These are phyloP conservation scores for Emydoidea blandingii DNA, from an alignment of 2,797 vertebrate genomes.

Conservation along the genomic window DNA sequence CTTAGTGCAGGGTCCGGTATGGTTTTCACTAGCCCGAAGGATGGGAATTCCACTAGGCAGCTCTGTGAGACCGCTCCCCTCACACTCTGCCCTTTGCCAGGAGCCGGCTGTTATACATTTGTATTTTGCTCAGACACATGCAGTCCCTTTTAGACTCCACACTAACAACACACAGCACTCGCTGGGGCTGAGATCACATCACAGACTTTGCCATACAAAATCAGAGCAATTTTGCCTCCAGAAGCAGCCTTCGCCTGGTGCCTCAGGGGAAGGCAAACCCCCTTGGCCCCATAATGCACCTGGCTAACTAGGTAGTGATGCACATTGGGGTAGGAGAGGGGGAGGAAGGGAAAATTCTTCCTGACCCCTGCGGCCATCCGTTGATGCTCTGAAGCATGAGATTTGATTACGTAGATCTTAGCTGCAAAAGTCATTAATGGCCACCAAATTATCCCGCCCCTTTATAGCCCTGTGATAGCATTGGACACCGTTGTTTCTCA, in stretches of 20 bases:
- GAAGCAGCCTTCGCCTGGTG: not conserved
- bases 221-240: not conserved
- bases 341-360: not conserved
- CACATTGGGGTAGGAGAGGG: not conserved
- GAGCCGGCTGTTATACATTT: accelerated
- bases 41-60: not conserved
- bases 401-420: not conserved
- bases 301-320: not conserved
- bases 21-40: not conserved
- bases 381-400: not conserved
- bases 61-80: not conserved
- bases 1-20: not conserved
- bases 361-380: not conserved
- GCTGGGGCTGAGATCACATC: accelerated
- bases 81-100: accelerated
- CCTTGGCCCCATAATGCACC: accelerated
- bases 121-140: accelerated
- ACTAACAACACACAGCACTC: not conserved
- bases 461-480: not conserved
- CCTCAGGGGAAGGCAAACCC: not conserved
- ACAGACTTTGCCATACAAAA: not conserved
- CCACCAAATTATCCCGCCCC: not conserved
- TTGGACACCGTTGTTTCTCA: not conserved
- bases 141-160: not conserved
- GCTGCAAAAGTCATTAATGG: not conserved